Base-by-base conservation (phyloP, 2,797 vertebrate species). In the Lophotriccus pileatus region DNA sequence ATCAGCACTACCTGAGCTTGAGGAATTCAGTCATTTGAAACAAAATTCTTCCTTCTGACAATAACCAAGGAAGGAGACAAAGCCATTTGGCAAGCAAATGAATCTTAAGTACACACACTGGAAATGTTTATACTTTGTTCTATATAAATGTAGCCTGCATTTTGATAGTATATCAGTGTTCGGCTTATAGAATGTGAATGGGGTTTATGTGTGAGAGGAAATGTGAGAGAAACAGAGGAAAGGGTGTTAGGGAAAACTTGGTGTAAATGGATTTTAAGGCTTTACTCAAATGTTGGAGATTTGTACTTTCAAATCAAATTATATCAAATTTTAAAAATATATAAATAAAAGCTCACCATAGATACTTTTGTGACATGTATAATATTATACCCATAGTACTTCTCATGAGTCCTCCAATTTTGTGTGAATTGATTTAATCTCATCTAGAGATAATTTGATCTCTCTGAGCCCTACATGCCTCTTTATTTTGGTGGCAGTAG, bases 91-190 rank as follows among this genome's bases (percentile, higher is more conserved):
- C 91, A 94, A 94, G 91, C 59, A 92, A 94, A 86, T 93, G 93
- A 94, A 93, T 95, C 91, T 92, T 87, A 93, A 96, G 44, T 95
- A 91, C 87, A 95, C 84, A 84, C 73, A 77, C 47, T 95, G 78
- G 83, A 91, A 93, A 93, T 94, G 94, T 94, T 96, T 96, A 93
- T 94, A 93, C 84, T 93, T 92, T 43, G 20, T 94, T 92, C 80
- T 83, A 94, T 90, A 96, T 95, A 95, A 92, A 93, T 62, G 87
- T 94, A 89, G 62, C 47, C 62, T 88, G 68, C 53, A 37, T 93
- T 94, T 91, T 95, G 89, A 89, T 94, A 94, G 67, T 92, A 7
- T 92, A 92, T 89, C 86, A 69, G 50, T 75, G 62, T 92, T 94
- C 62, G 2, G 75, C 87, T 84, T 88, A 86, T 47, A 92, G 87